phyloP scores from a whole-genome alignment of 1,140 invertebrate genomes.

The Melanaphis sacchari region DNA sequence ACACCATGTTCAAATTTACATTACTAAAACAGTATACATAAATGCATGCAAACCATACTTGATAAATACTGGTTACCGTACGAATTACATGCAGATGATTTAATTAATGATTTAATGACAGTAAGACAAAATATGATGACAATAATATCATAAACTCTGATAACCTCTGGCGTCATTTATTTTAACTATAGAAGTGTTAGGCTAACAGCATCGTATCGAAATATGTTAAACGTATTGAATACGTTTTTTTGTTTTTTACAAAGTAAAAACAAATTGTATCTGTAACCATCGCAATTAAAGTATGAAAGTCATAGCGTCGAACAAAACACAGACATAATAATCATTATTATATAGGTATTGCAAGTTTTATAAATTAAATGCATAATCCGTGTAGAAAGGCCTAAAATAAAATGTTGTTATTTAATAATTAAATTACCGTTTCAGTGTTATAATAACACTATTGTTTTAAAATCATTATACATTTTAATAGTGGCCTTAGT shows the following conservation, averaged over 20 bases:
- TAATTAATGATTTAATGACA: background rate
- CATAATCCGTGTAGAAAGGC: background rate
- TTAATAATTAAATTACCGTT: background rate
- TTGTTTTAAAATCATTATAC: background rate
- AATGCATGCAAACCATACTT: background rate
- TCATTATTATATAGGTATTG: background rate
- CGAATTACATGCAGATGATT: background rate
- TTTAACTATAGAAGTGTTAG: background rate
- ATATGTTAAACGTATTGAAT: background rate
- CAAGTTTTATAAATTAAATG: background rate
- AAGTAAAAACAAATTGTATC: background rate
- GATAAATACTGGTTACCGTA: background rate
- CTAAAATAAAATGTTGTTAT: background rate
- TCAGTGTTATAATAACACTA: background rate
- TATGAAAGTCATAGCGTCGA: background rate
- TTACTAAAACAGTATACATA: background rate
- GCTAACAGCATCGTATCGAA: background rate
- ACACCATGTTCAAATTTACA: background rate
- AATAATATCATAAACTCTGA: background rate
- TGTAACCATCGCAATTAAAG: background rate
- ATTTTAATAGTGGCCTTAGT: background rate
- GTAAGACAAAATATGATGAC: background rate
- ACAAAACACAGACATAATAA: background rate
- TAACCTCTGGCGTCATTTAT: background rate
- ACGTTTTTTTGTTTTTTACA: background rate